Percentiles rank a stretch among this genome's conserved stretches.
Evolutionary conservation across 1,140 invertebrate genomes (phyloP).

Genomic region (Drosophila sechellia): DNA sequence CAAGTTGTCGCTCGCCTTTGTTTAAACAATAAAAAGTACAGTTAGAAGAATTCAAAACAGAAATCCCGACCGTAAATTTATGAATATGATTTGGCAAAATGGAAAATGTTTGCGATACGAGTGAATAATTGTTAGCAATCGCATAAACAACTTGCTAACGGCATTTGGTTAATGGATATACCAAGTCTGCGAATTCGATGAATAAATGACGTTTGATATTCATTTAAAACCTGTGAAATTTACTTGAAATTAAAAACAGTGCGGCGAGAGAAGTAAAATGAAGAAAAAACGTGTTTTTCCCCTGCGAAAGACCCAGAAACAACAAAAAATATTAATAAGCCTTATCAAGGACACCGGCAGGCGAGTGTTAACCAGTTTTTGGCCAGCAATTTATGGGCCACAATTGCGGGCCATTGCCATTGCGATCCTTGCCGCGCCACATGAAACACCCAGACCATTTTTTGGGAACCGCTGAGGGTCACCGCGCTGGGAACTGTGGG

Average conservation of each 20-base stretch:
- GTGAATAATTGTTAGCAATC: constrained; percentile 33
- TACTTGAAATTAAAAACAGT: constrained; percentile 39
- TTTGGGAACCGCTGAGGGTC: constrained; percentile 63
- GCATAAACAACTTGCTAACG: constrained; percentile 38
- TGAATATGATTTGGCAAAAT: constrained; percentile 38
- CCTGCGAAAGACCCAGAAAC: constrained; percentile 24
- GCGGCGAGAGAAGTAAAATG: constrained; percentile 16
- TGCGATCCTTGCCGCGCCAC: constrained; percentile 69
- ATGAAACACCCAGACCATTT: constrained; percentile 36
- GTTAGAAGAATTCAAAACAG: constrained; percentile 16
- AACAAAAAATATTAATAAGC: constrained; percentile 68
- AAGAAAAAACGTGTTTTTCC: constrained; percentile 67
- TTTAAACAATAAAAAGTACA: constrained; percentile 31
- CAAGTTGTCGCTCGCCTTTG: constrained; percentile 18
- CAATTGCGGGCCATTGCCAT: constrained; percentile 78
- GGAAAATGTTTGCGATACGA: constrained; percentile 26
- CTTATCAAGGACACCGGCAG: constrained; percentile 69
- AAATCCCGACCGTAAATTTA: constrained; percentile 15
- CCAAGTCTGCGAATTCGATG: constrained; percentile 17
- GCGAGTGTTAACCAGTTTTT: constrained; percentile 66
- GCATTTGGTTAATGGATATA: constrained; percentile 47
- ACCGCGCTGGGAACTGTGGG: constrained; percentile 21
- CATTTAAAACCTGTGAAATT: constrained; percentile 38
- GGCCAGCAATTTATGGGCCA: constrained; percentile 63
- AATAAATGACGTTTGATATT: constrained; percentile 49